Evolutionary conservation across 2,888 invertebrate genomes (phyloP).

Genomic region (Antheraea assamensis): DNA sequence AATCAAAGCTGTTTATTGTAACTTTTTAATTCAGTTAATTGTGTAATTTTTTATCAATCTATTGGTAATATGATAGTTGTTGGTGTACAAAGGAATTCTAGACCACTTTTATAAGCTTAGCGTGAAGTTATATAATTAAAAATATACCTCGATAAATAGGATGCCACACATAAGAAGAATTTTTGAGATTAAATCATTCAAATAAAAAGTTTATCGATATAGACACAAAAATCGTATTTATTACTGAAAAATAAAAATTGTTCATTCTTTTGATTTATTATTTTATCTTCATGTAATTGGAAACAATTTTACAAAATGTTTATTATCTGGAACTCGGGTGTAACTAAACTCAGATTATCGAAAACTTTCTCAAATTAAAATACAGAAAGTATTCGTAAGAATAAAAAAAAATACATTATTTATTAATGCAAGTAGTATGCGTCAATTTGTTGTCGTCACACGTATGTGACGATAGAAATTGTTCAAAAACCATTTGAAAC

Average conservation of each 20-base stretch:
- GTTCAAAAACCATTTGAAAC: conserved; percentile 25
- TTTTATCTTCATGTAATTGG: not conserved
- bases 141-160: no score
- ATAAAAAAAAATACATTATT: not conserved
- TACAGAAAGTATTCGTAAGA: conserved; percentile 5
- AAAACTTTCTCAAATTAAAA: not conserved
- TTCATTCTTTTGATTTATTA: not conserved
- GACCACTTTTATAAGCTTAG: no score
- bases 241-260: not conserved
- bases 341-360: not conserved
- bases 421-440: not conserved
- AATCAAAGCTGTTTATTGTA: not conserved
- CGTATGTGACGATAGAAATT: conserved; percentile 15
- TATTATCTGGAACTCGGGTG: not conserved
- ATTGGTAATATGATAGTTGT: no score
- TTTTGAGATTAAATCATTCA: no score
- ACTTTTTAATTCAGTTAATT: not conserved
- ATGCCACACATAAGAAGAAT: no score
- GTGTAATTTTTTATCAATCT: not conserved
- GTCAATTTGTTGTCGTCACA: conserved; percentile 10
- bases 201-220: no score
- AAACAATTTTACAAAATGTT: not conserved
- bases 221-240: not conserved
- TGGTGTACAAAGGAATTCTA: no score
- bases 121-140: not conserved